Conservation (phyloP, 2,113 vertebrate genomes). For the Tyrannus savana region DNA sequence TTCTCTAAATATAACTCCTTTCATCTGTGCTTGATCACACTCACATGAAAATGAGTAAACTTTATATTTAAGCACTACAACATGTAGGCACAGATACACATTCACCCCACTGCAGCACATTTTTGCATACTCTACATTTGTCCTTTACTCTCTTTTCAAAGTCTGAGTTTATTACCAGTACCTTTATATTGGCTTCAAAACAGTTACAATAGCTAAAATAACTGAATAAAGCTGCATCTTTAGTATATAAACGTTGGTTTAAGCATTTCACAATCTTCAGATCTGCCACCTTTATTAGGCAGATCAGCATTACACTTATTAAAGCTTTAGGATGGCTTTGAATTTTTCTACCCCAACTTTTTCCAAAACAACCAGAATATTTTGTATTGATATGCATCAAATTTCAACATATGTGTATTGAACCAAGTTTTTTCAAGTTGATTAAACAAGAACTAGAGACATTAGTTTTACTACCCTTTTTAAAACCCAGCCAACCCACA, state of each 20-base stretch:
- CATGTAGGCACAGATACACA: neutral
- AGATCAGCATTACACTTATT: neutral
- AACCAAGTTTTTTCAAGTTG: neutral
- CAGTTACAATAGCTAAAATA: neutral
- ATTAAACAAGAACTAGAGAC: neutral
- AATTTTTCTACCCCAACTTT: neutral
- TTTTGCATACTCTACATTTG: neutral
- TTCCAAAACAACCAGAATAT: neutral
- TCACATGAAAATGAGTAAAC: neutral
- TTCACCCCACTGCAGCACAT: neutral
- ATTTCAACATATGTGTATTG: neutral
- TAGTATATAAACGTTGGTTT: neutral
- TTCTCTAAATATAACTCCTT: neutral
- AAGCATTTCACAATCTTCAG: neutral
- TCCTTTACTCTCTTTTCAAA: neutral
- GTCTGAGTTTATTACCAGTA: neutral
- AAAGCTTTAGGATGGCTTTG: neutral
- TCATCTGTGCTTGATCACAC: neutral
- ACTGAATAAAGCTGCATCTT: neutral
- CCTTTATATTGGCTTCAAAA: neutral
- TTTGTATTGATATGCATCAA: neutral
- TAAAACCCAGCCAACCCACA: neutral
- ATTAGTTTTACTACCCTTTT: neutral
- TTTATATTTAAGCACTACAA: neutral
- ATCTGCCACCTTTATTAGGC: neutral